Conservation (phyloP, 2,797 vertebrate genomes). For the Scolopax bukidnonensis region DNA sequence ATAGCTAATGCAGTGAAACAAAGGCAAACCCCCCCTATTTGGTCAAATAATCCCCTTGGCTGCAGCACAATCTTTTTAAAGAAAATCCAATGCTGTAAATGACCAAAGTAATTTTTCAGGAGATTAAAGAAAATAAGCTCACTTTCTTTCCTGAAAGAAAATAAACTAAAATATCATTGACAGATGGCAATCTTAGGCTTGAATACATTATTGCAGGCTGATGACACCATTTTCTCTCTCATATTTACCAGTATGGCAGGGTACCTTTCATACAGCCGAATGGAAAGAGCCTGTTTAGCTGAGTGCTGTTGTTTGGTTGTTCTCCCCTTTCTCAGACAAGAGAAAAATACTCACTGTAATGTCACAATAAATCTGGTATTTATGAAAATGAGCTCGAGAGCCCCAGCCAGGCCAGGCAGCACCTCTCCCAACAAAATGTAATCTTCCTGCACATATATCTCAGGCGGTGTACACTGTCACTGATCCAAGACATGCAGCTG, state of each 20-base stretch:
- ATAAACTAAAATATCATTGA: conserved; percentile 65
- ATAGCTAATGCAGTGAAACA: conserved; percentile 35
- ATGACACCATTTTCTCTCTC: conserved; percentile 53
- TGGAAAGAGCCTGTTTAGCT: conserved; percentile 2
- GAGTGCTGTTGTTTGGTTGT: not conserved
- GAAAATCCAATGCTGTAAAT: conserved; percentile 54
- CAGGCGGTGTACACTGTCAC: not conserved
- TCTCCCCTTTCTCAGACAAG: not conserved
- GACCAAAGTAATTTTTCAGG: conserved; percentile 53
- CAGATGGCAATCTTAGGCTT: conserved; percentile 52
- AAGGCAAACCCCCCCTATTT: not conserved
- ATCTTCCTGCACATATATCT: not conserved
- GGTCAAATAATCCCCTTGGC: conserved; percentile 45
- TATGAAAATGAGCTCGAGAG: not conserved
- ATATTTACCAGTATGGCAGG: conserved; percentile 19
- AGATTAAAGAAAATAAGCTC: conserved; percentile 65
- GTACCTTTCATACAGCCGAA: conserved; percentile 3
- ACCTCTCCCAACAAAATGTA: not conserved
- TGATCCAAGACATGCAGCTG: not conserved
- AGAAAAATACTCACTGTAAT: not conserved
- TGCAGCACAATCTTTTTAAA: not conserved
- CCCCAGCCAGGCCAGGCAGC: not conserved
- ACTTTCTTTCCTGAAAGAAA: conserved; percentile 54
- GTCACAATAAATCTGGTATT: conserved; percentile 1
- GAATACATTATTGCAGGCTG: conserved; percentile 37